Conservation (phyloP, 2,888 invertebrate genomes). For the Caenorhabditis doughertyi region DNA sequence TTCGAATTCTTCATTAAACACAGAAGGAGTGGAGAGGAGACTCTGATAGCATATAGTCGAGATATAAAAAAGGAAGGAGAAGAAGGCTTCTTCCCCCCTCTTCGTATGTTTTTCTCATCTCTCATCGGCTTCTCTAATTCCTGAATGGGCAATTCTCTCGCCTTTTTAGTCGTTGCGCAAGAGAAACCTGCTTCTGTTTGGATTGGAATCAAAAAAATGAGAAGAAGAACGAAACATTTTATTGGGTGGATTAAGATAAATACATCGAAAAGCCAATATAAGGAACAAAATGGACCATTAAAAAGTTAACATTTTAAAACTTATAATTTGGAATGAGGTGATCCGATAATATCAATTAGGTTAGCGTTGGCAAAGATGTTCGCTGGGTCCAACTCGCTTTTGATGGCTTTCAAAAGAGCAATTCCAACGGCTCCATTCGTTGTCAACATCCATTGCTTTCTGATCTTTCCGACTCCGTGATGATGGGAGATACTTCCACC, state of each 20-base stretch:
- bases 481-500: constrained; percentile 97
- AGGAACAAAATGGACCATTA: too few relatives aligned
- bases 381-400: constrained; percentile 92
- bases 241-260: too few relatives aligned
- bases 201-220: neutral
- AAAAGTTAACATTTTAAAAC: too few relatives aligned
- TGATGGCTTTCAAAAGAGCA: constrained; percentile 89
- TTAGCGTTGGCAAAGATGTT: constrained; percentile 96
- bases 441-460: constrained; percentile 91
- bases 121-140: neutral
- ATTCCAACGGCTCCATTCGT: constrained; percentile 92
- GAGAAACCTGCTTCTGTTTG: constrained; percentile 6
- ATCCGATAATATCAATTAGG: constrained; percentile 84
- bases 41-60: constrained; percentile 15
- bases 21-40: neutral
- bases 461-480: constrained; percentile 90
- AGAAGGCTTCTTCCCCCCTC: constrained; percentile 20
- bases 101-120: constrained; percentile 12
- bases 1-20: constrained; percentile 1
- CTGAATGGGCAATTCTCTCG: constrained; percentile 26
- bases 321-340: constrained; percentile 68
- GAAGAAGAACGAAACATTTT: neutral
- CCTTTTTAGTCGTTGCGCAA: constrained; percentile 35
- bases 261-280: too few relatives aligned
- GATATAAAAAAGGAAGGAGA: constrained; percentile 22